Evolutionary conservation across 2,113 vertebrate species (phyloP).

Genomic region (Vidua macroura): DNA sequence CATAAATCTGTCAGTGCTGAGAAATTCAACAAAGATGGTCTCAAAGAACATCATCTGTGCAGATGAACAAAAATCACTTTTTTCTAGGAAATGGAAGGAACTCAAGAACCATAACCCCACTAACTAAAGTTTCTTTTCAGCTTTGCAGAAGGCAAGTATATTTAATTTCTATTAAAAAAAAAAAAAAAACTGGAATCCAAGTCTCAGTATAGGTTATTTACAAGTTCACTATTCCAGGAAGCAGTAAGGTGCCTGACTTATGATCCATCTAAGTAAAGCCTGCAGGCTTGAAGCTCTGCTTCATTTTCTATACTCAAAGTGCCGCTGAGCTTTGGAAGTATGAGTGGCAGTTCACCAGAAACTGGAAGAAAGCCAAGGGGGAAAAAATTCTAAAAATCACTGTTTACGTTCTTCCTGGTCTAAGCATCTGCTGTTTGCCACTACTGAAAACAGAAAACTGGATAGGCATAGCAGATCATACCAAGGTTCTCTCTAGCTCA

Average conservation of each 20-base stretch:
- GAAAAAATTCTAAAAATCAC: not conserved
- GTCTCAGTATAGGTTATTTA: not conserved
- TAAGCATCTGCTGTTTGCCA: not conserved
- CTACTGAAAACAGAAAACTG: not conserved
- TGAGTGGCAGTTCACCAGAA: not conserved
- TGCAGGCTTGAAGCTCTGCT: not conserved
- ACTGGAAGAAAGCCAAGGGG: not conserved
- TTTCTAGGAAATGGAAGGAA: not conserved
- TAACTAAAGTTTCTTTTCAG: not conserved
- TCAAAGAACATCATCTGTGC: slow-evolving; percentile 7
- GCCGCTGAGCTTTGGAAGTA: not conserved
- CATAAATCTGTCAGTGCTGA: not conserved
- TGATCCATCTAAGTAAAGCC: not conserved
- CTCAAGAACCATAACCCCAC: not conserved
- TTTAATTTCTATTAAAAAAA: not conserved
- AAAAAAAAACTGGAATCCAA: not conserved
- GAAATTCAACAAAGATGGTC: not conserved
- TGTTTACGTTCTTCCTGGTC: not conserved
- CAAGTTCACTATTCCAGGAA: not conserved
- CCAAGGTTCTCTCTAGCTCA: not conserved
- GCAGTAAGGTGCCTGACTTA: not conserved
- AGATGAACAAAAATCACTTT: not conserved
- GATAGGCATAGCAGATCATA: not conserved
- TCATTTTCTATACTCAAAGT: not conserved
- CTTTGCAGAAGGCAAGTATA: not conserved